A percentile compares a stretch with the other conserved stretches of the same genome.
Evolutionary conservation across 2,797 vertebrate genomes (phyloP).

Genomic region (Cheracebus regulus): DNA sequence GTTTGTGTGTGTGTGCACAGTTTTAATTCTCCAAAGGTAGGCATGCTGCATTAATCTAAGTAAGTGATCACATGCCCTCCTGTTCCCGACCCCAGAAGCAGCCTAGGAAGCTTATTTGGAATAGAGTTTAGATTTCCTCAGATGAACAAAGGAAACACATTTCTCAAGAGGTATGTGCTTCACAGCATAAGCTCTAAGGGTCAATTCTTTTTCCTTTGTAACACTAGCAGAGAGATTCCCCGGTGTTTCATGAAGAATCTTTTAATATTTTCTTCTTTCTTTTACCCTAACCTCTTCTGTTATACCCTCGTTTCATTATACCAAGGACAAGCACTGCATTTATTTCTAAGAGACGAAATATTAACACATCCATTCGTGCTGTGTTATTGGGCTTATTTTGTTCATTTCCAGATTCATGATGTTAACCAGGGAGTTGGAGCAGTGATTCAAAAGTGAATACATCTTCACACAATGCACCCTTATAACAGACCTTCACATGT

Average conservation of each 20-base stretch:
- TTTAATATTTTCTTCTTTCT: background rate
- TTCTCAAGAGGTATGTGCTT: background rate
- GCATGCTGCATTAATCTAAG: background rate
- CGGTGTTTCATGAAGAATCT: background rate
- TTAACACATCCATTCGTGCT: background rate
- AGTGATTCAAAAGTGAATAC: background rate
- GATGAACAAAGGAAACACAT: background rate
- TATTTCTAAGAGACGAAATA: background rate
- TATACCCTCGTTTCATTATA: background rate
- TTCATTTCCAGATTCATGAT: background rate
- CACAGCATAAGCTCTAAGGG: background rate
- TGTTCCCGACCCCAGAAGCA: background rate
- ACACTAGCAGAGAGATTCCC: background rate
- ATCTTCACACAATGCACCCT: background rate
- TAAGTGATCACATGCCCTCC: background rate
- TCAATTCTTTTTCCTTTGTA: background rate
- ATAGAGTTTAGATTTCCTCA: background rate
- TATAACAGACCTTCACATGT: background rate
- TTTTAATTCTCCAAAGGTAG: background rate
- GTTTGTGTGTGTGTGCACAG: background rate
- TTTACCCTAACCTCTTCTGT: background rate
- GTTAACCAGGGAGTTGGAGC: background rate
- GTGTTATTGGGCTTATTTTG: background rate
- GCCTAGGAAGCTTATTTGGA: background rate
- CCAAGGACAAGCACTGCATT: background rate